Base-by-base conservation (phyloP, 2,797 vertebrate genomes). In the Liparis tanakae region DNA sequence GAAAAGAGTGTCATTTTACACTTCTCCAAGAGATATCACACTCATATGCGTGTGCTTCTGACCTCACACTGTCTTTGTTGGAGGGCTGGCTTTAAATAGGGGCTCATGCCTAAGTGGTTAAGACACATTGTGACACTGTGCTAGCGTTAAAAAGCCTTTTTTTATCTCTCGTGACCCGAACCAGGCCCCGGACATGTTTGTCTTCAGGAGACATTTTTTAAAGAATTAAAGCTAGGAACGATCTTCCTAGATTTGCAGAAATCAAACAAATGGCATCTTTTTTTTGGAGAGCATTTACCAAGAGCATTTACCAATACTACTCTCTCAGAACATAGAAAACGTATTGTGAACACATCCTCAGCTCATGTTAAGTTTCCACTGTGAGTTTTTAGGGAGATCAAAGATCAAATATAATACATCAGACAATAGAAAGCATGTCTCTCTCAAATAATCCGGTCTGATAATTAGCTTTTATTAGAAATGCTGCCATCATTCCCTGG, bases 391-490 rank as follows among this genome's bases (percentile, higher is more conserved):
- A 64, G 17, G 20, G 20, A 67, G 67, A 77, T 81, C 33, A 53
- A 67, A 50, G 33, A n/a, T n/a, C n/a, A n/a, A n/a, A 56, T 39
- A 51, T 56, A 33, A 72, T 6, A 75, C 36, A 54, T 63, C 53
- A 70, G 59, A 65, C 41, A 39, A 62, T 50, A 54, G 61, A 18
- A 20, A 77, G 39, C 18, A 57, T 62, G 44, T 78, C 51, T 68
- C 25, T 70, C 46, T 80, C 37, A 77, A 61, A 56, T 58, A 81
- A 51, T 73, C 39, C 69, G 50, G 37, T 72, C 80, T 71, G 56
- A 76, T 90, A 82, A 90, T 89, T 83, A 85, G 58, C 33, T 73
- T 54, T 84, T 83, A 90, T 89, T 86, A 86, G 25, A 85, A 87
- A 78, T 17, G 25, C 34, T 67, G n/a, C 56, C 36, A 67, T 61